phyloP scores from a whole-genome alignment of 2,888 invertebrate species.

The Cataglyphis cursor region DNA sequence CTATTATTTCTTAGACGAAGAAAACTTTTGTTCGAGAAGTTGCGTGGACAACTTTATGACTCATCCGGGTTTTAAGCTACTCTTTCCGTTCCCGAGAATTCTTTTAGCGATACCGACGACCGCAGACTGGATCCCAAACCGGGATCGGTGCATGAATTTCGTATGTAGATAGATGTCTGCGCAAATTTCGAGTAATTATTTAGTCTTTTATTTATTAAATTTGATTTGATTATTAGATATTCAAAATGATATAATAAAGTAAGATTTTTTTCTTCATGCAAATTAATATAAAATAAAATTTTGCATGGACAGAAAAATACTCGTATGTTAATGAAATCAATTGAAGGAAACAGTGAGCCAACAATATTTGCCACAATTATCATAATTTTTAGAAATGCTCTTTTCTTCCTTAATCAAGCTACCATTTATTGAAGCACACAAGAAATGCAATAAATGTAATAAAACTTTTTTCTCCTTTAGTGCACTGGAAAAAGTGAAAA shows the following conservation, averaged over 20 bases:
- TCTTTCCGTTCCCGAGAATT: slow-evolving; percentile 67
- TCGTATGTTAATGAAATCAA: background rate
- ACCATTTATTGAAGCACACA: background rate
- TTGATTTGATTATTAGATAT: background rate
- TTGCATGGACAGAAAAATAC: background rate
- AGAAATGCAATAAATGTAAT: background rate
- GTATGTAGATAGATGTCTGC: slow-evolving; percentile 65
- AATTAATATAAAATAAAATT: slow-evolving; percentile 20
- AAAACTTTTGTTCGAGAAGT: slow-evolving; percentile 33
- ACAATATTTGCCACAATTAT: background rate
- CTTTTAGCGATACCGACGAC: slow-evolving; percentile 72
- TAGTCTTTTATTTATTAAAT: background rate
- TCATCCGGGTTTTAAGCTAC: slow-evolving; percentile 66
- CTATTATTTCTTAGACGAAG: background rate
- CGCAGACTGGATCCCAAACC: slow-evolving; percentile 62
- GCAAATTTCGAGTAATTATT: slow-evolving; percentile 8
- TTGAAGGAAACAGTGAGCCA: background rate
- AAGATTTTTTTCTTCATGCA: background rate
- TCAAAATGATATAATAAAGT: background rate
- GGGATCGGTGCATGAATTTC: slow-evolving; percentile 59
- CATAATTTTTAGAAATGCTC: background rate
- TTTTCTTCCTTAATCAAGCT: slow-evolving; percentile 54
- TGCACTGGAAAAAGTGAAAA: background rate
- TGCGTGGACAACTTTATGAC: slow-evolving; percentile 61
- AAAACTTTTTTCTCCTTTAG: background rate